These are phyloP conservation scores for Oxyruncus cristatus DNA, from an alignment of 2,113 vertebrate genomes.

Conservation along the genomic window DNA sequence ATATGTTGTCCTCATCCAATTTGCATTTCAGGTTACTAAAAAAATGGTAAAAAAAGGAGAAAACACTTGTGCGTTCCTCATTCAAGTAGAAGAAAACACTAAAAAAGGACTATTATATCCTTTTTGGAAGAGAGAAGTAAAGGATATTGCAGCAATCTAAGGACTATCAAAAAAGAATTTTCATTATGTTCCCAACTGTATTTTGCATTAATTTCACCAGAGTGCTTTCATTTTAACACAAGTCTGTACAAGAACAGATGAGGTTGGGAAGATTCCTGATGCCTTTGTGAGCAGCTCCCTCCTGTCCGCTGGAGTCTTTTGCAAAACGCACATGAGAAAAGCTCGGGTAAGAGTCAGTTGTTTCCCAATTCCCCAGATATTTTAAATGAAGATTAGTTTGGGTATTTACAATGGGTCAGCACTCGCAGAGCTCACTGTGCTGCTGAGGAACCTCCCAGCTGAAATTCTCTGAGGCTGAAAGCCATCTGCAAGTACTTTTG, in stretches of 20 bases:
- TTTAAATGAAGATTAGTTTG: slow-evolving; percentile 2
- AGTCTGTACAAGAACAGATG: neutral
- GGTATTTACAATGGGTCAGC: slow-evolving; percentile 1
- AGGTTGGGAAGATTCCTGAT: neutral
- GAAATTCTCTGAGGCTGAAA: slow-evolving; percentile 4
- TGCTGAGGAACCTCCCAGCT: neutral
- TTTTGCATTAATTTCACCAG: slow-evolving; percentile 30
- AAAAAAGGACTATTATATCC: neutral
- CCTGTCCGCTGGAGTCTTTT: neutral
- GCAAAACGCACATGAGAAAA: neutral
- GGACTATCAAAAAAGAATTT: neutral
- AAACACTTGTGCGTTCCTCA: neutral
- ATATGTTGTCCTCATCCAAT: neutral
- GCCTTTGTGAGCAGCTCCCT: neutral
- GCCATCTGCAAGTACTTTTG: neutral
- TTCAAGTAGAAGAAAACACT: neutral
- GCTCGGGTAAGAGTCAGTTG: neutral
- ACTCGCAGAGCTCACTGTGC: neutral
- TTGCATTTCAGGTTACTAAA: neutral
- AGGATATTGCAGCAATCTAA: neutral
- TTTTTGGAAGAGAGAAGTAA: neutral
- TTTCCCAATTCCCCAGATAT: neutral
- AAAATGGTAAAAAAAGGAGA: neutral
- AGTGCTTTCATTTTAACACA: slow-evolving; percentile 8
- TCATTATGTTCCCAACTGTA: neutral